phyloP scores from a whole-genome alignment of 2,888 invertebrate genomes.

The Pheosia gnoma region DNA sequence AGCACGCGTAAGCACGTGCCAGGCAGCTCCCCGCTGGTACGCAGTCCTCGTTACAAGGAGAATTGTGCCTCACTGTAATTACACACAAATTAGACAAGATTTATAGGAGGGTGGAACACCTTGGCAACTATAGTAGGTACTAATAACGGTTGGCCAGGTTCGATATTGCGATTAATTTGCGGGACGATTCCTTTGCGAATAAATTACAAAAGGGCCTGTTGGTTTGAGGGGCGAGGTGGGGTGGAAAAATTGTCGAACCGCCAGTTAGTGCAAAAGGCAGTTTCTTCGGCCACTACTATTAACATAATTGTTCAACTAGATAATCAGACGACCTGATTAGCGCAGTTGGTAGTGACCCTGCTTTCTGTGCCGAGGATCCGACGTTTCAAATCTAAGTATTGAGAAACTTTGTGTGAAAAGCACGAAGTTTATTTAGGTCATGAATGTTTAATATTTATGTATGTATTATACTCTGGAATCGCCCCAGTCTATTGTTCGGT shows the following conservation, averaged over 20 bases:
- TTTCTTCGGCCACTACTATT: too few relatives aligned
- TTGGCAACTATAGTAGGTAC: constrained; percentile 82
- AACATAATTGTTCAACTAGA: too few relatives aligned
- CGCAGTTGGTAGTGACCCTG: too few relatives aligned
- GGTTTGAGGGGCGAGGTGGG: neutral
- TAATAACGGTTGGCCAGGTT: constrained; percentile 80
- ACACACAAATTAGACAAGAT: constrained; percentile 85
- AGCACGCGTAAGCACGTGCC: constrained; percentile 82
- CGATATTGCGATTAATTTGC: constrained; percentile 79
- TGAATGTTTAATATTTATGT: too few relatives aligned
- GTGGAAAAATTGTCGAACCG: neutral
- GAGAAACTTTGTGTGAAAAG: too few relatives aligned
- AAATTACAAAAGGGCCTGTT: constrained; percentile 37
- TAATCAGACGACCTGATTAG: too few relatives aligned
- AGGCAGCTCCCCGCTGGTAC: constrained; percentile 75
- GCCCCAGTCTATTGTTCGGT: too few relatives aligned
- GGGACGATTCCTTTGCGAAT: constrained; percentile 58
- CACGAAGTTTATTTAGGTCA: too few relatives aligned
- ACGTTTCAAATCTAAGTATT: too few relatives aligned
- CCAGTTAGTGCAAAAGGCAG: too few relatives aligned
- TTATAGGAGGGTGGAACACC: constrained; percentile 83
- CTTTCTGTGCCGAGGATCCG: too few relatives aligned
- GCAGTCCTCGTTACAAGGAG: constrained; percentile 81
- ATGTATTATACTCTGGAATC: too few relatives aligned
- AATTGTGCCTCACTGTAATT: constrained; percentile 82